phyloP scores from a whole-genome alignment of 2,888 invertebrate genomes.

The Cantharis lateralis region DNA sequence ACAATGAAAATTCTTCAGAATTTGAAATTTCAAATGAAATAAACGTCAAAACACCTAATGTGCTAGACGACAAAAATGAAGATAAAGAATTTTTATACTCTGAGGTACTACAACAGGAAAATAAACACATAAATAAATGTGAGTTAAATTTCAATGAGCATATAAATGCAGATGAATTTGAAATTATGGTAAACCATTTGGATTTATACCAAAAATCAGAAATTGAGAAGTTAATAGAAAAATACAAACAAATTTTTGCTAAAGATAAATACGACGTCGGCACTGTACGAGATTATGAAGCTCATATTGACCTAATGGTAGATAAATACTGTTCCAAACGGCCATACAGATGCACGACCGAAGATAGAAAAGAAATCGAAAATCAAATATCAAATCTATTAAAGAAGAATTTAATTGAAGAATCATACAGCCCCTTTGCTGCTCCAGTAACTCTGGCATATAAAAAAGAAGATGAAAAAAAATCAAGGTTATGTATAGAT shows the following conservation, averaged over 20 bases:
- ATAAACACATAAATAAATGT: too few species aligned
- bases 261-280: background rate
- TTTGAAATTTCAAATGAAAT: background rate
- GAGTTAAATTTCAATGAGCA: background rate
- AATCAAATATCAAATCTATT: background rate
- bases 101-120: too few species aligned
- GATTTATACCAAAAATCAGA: background rate
- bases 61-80: background rate
- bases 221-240: background rate
- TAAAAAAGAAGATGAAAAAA: background rate
- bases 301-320: background rate
- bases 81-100: background rate
- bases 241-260: background rate
- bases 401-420: conserved; percentile 1
- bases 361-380: background rate
- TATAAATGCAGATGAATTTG: background rate
- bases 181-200: background rate
- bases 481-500: background rate
- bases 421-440: background rate
- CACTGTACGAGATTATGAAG: background rate
- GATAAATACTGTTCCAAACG: background rate
- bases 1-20: background rate
- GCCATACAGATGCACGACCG: background rate
- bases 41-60: background rate
- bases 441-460: background rate